Evolutionary conservation across 2,888 invertebrate genomes (phyloP).

Genomic region (Cryptosula pallasiana): DNA sequence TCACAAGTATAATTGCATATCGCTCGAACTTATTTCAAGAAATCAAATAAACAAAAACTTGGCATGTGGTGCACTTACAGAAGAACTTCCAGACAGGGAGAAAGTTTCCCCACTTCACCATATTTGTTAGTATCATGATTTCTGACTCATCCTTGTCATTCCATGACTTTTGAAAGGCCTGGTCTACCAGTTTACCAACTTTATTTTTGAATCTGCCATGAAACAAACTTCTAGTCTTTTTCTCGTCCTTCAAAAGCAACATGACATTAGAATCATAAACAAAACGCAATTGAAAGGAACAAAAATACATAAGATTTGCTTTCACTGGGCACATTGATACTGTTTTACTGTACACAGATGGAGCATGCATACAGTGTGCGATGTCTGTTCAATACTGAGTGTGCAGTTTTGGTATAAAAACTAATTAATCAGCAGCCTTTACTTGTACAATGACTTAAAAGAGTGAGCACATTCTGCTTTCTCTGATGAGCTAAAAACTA

Average conservation of each 20-base stretch:
- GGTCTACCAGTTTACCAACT: constrained; percentile 19
- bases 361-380: too few species aligned
- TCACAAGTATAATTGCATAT: too few species aligned
- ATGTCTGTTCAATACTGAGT: neutral
- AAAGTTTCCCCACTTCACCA: constrained; percentile 15
- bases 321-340: too few species aligned
- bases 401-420: neutral
- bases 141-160: neutral
- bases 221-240: neutral
- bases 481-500: too few species aligned
- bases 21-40: too few species aligned
- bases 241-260: too few species aligned
- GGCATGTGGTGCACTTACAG: neutral
- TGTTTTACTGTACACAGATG: too few species aligned
- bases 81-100: constrained; percentile 5
- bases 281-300: too few species aligned
- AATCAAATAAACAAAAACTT: too few species aligned
- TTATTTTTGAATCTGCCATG: neutral
- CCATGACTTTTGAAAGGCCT: neutral
- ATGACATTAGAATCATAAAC: too few species aligned
- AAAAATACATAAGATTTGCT: too few species aligned
- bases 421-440: neutral
- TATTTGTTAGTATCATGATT: neutral
- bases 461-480: too few species aligned
- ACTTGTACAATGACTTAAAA: neutral